Evolutionary conservation across 2,797 vertebrate genomes (phyloP), one percentile per base, ranked within the genome.

Genomic region (Acridotheres tristis): DNA sequence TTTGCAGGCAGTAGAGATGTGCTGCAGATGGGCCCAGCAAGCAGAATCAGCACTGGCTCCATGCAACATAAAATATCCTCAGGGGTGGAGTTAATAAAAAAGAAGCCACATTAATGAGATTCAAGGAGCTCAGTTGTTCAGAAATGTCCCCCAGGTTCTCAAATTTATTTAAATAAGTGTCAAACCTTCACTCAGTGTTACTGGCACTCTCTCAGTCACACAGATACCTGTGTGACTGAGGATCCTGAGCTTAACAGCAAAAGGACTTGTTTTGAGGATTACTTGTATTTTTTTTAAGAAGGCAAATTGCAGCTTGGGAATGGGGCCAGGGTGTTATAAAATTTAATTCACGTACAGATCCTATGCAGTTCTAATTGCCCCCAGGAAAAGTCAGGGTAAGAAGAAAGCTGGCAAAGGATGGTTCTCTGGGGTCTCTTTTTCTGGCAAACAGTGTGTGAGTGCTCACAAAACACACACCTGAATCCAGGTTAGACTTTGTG

Each of bases 391-490:
- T 20, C 30, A 58, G 22, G 13, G 13, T 38, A 50, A 50, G 43
- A 63, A 71, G 62, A 77, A 77, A 29, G 16, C 25, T 34, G 47
- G 45, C 42, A 32, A n/a, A 45, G 13, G 38, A 61, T 6, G 10
- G n/a, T 40, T 61, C n/a, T 68, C 71, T 43, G 36, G 14, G 27
- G 29, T 58, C 38, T 62, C 43, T 36, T 51, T 29, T 55, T 23
- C 50, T 80, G 25, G 18, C 7, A 48, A 87, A 50, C 2, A 10
- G 50, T 3, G 26, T n/a, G 26, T 0, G 0, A 69, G 8, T 2
- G 4, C 36, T 57, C 45, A 40, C 0, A 0, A 71, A 88, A 55
- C 27, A 54, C 23, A 11, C 4, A 40, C 27, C 73, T 42, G 59
- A 43, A 47, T 51, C 23, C 59, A 68, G 23, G 17, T 42, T 32